phyloP scores from a whole-genome alignment of 2,797 vertebrate species.

The Eulemur coronatus region DNA sequence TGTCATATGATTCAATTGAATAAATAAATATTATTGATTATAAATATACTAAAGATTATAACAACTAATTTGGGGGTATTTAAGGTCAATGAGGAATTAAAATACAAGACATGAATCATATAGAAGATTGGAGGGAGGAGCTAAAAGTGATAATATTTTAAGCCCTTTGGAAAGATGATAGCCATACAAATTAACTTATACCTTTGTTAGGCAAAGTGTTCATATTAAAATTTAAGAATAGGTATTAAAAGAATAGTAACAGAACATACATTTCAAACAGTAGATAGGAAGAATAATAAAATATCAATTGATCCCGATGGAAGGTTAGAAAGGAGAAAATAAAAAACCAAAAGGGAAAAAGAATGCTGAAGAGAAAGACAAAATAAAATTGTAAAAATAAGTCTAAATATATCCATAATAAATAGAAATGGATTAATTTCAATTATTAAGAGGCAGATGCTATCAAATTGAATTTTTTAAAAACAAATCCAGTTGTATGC shows the following conservation, averaged over 20 bases:
- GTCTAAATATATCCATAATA: neutral
- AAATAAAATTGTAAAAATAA: neutral
- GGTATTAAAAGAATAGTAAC: neutral
- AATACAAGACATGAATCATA: neutral
- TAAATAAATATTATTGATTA: neutral
- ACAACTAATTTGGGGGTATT: neutral
- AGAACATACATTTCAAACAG: neutral
- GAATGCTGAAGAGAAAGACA: neutral
- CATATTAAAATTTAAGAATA: neutral
- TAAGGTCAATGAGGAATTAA: neutral
- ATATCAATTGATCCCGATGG: neutral
- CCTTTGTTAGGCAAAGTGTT: neutral
- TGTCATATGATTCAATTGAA: neutral
- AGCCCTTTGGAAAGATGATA: neutral
- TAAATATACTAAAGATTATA: neutral
- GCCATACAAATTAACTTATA: neutral
- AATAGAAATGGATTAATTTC: neutral
- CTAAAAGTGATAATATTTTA: neutral
- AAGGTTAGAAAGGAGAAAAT: neutral
- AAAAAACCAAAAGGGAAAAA: neutral
- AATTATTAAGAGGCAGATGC: neutral
- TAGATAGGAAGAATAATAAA: neutral
- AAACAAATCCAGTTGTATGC: neutral
- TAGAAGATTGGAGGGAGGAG: neutral
- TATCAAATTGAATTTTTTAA: neutral